phyloP scores from a whole-genome alignment of 2,797 vertebrate genomes.

The Lemur catta region DNA sequence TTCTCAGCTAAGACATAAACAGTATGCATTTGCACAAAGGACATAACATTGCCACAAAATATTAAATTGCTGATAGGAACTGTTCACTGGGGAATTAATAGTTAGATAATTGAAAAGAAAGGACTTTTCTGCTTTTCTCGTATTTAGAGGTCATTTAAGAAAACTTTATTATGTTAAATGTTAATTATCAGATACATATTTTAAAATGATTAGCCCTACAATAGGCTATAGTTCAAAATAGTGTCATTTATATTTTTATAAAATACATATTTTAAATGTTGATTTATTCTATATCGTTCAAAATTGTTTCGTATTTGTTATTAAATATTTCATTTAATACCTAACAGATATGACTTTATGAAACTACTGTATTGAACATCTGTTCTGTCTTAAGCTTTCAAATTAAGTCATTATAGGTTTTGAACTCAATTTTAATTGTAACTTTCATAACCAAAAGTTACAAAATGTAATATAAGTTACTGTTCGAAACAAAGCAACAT shows the following conservation, averaged over 20 bases:
- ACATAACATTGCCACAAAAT: not conserved
- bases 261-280: slow-evolving; percentile 13
- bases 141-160: not conserved
- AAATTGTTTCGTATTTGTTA: not conserved
- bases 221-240: not conserved
- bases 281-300: not conserved
- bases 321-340: not conserved
- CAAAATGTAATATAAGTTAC: not conserved
- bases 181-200: not conserved
- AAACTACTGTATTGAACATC: not conserved
- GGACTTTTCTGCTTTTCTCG: not conserved
- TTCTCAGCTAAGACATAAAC: not conserved
- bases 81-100: not conserved
- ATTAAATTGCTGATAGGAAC: not conserved
- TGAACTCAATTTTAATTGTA: slow-evolving; percentile 43
- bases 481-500: not conserved
- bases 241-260: not conserved
- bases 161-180: not conserved
- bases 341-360: not conserved
- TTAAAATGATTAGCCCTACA: not conserved
- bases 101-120: not conserved
- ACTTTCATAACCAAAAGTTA: slow-evolving; percentile 1
- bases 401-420: not conserved
- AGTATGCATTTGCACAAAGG: not conserved
- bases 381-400: slow-evolving; percentile 11